phyloP scores from a whole-genome alignment of 2,888 invertebrate genomes.

The Phragmatobia fuliginosa region DNA sequence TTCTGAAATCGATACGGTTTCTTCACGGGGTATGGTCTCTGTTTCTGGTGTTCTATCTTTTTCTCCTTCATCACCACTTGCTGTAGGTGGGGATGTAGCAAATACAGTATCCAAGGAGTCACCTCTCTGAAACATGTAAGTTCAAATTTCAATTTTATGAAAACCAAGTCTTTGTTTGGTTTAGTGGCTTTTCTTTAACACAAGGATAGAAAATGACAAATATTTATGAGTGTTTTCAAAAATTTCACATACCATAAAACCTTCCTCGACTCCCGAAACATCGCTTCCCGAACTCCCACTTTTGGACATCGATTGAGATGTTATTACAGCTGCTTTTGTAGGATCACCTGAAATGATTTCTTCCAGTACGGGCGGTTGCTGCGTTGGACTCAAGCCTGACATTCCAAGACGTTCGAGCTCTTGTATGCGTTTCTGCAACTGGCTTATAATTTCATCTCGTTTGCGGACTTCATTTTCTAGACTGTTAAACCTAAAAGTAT shows the following conservation, averaged over 20 bases:
- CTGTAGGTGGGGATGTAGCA: slow-evolving; percentile 87
- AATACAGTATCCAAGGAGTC: slow-evolving; percentile 90
- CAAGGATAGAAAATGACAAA: neutral
- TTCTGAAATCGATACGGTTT: slow-evolving; percentile 60
- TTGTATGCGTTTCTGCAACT: slow-evolving; percentile 91
- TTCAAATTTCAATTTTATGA: neutral
- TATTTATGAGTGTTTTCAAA: neutral
- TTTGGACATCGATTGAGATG: slow-evolving; percentile 57
- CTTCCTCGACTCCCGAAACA: slow-evolving; percentile 78
- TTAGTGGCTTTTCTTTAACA: neutral
- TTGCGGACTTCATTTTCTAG: slow-evolving; percentile 93
- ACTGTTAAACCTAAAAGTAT: slow-evolving; percentile 87
- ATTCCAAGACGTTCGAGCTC: slow-evolving; percentile 87
- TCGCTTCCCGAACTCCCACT: slow-evolving; percentile 82
- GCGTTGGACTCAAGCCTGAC: slow-evolving; percentile 48
- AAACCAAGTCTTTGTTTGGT: neutral
- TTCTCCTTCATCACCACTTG: slow-evolving; percentile 70
- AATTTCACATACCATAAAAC: slow-evolving; percentile 76
- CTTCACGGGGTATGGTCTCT: slow-evolving; percentile 38
- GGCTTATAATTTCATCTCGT: slow-evolving; percentile 93
- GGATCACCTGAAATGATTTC: slow-evolving; percentile 33
- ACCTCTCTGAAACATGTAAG: slow-evolving; percentile 84
- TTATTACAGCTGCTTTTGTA: slow-evolving; percentile 35
- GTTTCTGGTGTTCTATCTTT: slow-evolving; percentile 52
- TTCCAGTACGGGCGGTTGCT: slow-evolving; percentile 39